phyloP scores from a whole-genome alignment of 2,797 vertebrate genomes.

The Lates japonicus region DNA sequence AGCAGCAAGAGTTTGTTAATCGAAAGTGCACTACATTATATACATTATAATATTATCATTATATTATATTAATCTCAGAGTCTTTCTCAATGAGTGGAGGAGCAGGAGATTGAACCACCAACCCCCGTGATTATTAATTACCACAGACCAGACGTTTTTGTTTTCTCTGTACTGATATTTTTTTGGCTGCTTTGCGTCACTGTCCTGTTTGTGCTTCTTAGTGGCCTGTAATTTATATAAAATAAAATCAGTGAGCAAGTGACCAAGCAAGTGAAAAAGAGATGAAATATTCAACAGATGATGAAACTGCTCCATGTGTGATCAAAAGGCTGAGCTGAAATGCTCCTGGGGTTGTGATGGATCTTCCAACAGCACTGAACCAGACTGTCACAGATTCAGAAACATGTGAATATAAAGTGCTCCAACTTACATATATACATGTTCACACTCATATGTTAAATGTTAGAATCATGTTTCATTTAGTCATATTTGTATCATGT shows the following conservation, averaged over 20 bases:
- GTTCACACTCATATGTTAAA: not conserved
- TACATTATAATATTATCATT: no score
- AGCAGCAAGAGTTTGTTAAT: not conserved
- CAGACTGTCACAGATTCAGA: slow-evolving; percentile 24
- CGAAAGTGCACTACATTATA: not conserved
- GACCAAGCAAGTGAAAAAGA: slow-evolving; percentile 34
- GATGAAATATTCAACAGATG: slow-evolving; percentile 71
- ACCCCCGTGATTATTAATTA: no score
- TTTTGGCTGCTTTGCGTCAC: slow-evolving; percentile 7
- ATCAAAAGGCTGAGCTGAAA: slow-evolving; percentile 58
- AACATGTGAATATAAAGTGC: not conserved
- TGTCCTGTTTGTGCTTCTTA: slow-evolving; percentile 25
- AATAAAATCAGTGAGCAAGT: slow-evolving; percentile 27
- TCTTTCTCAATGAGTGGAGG: not conserved
- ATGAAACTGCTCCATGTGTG: slow-evolving; percentile 55
- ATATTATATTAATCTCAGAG: not conserved
- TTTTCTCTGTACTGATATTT: slow-evolving; percentile 14
- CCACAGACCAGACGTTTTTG: not conserved
- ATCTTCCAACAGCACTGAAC: slow-evolving; percentile 28
- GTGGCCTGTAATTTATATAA: slow-evolving; percentile 23
- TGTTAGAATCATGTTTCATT: not conserved
- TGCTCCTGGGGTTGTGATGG: slow-evolving; percentile 39
- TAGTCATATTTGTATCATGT: not conserved
- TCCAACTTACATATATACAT: not conserved
- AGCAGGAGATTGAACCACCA: not conserved